Evolutionary conservation across 2,888 invertebrate species (phyloP), one percentile per base, ranked within the genome.

Genomic region (Apocheima hispidaria): DNA sequence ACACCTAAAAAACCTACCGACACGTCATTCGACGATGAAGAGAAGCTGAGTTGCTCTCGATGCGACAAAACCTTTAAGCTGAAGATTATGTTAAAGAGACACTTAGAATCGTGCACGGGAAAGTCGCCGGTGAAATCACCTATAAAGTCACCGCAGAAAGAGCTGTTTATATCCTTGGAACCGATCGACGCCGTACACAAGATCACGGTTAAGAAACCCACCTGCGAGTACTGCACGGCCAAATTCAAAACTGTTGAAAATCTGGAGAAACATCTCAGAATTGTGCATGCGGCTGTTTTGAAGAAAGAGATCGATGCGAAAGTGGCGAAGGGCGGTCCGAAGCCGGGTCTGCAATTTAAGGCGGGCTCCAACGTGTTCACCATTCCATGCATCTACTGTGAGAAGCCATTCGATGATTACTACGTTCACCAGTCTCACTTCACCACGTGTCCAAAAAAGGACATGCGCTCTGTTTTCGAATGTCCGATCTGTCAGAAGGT

Each of bases 61-160:
- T 93, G 93, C 61, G 84, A 81, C 0, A 91, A 87, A 66, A 82
- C 80, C 0, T 93, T 93, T 68, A 93, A 93, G 72, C 71, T 93
- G 43, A 91, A 92, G 56, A 93, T 93, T 52, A 93, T 93, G 93
- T 68, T 93, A 48, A 92, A 92, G 49, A 82, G 92, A 0, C 93
- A 93, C 62, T 65, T 75, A 16, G 87, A 87, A 10, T 60, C 77
- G 0, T 92, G 92, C 59, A 74, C 43, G 1, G 61, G 74, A 0
- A 82, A 77, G 26, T 48, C 74, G 2, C 75, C 78, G 4, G 63
- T 68, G 2, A 71, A 74, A 23, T 33, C 71, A 0, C 72, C 73
- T 2, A 57, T 69, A 4, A 69, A 69, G 41, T 74, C 84, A 0
- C 84, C 83, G 0, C 73, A 82, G 64, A 92, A 90, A 57, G 86